These are phyloP conservation scores for Euleptes europaea DNA, from an alignment of 2,113 vertebrate species.

Conservation along the genomic window DNA sequence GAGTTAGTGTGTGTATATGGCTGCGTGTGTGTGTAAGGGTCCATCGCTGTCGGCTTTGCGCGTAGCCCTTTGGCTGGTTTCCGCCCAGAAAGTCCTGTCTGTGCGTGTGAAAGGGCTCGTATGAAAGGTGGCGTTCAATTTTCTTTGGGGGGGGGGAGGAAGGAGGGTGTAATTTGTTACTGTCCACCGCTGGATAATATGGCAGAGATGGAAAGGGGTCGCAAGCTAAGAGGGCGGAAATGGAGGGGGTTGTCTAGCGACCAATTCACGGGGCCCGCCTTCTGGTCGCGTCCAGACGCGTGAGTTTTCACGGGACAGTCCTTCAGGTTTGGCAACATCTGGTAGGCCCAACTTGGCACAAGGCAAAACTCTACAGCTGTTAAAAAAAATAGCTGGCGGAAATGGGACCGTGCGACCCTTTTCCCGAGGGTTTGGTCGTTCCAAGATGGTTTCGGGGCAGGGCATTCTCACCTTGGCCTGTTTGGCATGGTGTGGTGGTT, in stretches of 20 bases:
- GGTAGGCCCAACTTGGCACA: background rate
- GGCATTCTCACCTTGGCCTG: conserved; percentile 13
- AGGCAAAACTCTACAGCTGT: background rate
- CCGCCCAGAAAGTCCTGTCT: background rate
- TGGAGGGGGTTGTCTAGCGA: background rate
- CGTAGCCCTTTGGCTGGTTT: background rate
- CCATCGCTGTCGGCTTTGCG: no score
- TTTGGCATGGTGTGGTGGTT: no score
- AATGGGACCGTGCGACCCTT: no score
- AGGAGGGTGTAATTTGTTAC: background rate
- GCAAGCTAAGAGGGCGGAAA: background rate
- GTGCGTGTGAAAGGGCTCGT: background rate
- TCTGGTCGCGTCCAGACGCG: background rate
- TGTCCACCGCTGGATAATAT: background rate
- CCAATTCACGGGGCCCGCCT: no score
- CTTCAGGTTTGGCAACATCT: background rate
- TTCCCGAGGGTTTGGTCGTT: no score
- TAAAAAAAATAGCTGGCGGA: background rate
- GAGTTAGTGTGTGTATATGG: background rate
- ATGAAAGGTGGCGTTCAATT: background rate
- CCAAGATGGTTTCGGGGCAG: background rate
- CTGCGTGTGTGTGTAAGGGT: no score
- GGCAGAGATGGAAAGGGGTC: background rate
- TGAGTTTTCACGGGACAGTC: background rate
- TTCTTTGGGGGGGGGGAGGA: background rate